Conservation (phyloP, 2,888 invertebrate species). For the Papilio demoleus region DNA sequence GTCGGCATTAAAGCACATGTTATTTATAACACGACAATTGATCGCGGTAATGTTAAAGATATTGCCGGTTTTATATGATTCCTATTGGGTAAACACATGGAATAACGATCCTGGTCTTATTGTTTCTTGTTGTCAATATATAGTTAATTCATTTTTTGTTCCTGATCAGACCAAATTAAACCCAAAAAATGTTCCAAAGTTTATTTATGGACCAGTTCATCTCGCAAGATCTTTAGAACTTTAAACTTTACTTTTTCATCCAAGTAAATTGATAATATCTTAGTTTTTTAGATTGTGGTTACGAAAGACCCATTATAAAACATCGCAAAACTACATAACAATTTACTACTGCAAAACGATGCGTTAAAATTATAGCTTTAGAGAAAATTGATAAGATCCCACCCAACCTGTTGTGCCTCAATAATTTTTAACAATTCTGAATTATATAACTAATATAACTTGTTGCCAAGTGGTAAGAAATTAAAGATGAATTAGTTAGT, state of each 20-base stretch:
- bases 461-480: neutral
- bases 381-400: slow-evolving; percentile 27
- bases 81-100: slow-evolving; percentile 20
- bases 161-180: neutral
- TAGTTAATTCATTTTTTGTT: no score
- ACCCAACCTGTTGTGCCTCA: neutral
- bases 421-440: neutral
- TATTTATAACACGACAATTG: slow-evolving; percentile 36
- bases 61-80: slow-evolving; percentile 20
- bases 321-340: slow-evolving; percentile 9
- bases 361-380: slow-evolving; percentile 35
- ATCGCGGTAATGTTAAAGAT: slow-evolving; percentile 29
- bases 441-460: neutral
- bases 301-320: slow-evolving; percentile 36
- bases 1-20: slow-evolving; percentile 29
- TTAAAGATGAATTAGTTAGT: no score
- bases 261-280: slow-evolving; percentile 38
- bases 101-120: slow-evolving; percentile 25
- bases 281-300: slow-evolving; percentile 16
- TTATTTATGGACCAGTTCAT: slow-evolving; percentile 28
- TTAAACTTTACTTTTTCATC: slow-evolving; percentile 23
- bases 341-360: slow-evolving; percentile 24
- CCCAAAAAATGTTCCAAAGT: neutral
- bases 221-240: slow-evolving; percentile 20
- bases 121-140: neutral